These are phyloP conservation scores for Hartigia nigra DNA, from an alignment of 2,888 invertebrate genomes.

Conservation along the genomic window DNA sequence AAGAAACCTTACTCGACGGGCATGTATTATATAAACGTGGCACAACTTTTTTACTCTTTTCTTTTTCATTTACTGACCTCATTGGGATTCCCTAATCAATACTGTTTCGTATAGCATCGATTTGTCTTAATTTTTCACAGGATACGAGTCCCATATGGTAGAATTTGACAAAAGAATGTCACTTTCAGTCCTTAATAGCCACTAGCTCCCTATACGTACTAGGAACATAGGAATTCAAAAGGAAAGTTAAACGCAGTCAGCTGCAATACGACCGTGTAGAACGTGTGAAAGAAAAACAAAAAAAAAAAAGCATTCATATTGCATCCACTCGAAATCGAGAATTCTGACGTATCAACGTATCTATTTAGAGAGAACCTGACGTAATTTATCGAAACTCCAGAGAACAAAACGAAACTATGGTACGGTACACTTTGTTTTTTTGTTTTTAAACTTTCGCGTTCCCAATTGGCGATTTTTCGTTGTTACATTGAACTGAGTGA, in stretches of 20 bases:
- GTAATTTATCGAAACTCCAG: background rate
- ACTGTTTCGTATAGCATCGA: background rate
- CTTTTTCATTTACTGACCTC: no score
- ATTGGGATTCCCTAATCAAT: no score
- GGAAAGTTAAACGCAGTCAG: background rate
- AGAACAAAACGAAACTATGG: background rate
- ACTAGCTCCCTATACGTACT: background rate
- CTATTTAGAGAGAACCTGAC: background rate
- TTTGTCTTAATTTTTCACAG: background rate
- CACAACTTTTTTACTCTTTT: no score
- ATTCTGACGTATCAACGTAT: background rate
- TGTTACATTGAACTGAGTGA: background rate
- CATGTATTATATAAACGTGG: background rate
- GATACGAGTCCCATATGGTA: background rate
- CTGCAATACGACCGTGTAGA: background rate
- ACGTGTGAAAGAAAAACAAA: background rate
- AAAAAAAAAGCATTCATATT: background rate
- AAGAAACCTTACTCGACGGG: background rate
- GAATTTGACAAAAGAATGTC: background rate
- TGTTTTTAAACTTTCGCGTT: background rate
- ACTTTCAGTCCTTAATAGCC: background rate
- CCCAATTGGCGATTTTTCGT: background rate
- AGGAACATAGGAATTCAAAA: background rate
- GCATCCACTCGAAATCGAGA: background rate
- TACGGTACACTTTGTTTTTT: background rate